Percentiles rank a stretch among this genome's conserved stretches.
Conservation (phyloP, 1,140 invertebrate species). For the Bombus superbus region DNA sequence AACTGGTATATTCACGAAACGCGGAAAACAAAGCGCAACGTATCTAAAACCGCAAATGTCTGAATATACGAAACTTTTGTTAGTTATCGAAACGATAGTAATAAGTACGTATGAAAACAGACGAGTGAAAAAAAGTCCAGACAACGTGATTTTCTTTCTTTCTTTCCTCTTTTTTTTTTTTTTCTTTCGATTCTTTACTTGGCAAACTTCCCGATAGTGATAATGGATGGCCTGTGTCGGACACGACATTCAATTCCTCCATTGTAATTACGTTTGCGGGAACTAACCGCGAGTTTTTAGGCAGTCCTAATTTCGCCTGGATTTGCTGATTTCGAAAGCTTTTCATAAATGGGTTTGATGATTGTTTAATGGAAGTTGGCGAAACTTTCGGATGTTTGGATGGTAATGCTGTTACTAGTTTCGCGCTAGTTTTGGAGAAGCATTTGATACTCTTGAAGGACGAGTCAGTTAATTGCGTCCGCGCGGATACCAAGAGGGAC, state of each 20-base stretch:
- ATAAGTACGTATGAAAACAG: neutral
- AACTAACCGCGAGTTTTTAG: conserved; percentile 2
- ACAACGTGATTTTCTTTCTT: neutral
- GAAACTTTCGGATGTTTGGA: neutral
- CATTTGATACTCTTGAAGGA: neutral
- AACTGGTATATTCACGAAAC: no score
- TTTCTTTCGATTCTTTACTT: neutral
- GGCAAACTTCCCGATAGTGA: conserved; percentile 8
- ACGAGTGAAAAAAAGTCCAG: no score
- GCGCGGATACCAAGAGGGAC: no score
- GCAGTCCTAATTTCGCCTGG: neutral
- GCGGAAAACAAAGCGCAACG: no score
- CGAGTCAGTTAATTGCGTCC: neutral
- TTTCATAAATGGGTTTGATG: neutral
- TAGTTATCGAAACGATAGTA: neutral
- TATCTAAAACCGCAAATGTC: no score
- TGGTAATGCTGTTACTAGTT: neutral
- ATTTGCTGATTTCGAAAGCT: neutral
- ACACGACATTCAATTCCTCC: conserved; percentile 11
- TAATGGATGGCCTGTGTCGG: conserved; percentile 17
- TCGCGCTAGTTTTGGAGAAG: neutral
- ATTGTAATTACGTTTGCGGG: conserved; percentile 18
- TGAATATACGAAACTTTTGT: neutral
- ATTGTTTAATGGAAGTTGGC: neutral
- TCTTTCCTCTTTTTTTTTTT: neutral